These are phyloP conservation scores for Vanessa atalanta DNA, from an alignment of 1,140 invertebrate species.

Conservation along the genomic window DNA sequence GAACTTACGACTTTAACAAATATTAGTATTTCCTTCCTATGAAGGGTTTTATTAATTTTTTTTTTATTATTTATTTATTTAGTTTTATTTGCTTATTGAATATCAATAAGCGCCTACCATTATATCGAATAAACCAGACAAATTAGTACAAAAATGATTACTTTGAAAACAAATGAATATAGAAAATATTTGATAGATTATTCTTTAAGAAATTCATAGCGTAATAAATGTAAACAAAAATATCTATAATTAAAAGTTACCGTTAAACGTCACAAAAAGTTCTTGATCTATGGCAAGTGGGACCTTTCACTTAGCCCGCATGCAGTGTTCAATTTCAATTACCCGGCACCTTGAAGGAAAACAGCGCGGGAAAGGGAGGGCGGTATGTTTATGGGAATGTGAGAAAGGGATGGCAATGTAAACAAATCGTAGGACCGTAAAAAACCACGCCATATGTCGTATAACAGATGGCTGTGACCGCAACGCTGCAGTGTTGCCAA, in stretches of 20 bases:
- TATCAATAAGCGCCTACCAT: no score
- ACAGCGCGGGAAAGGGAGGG: conserved; percentile 49
- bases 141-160: no score
- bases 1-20: no score
- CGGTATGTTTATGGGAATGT: conserved; percentile 10
- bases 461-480: conserved; percentile 69
- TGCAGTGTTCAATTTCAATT: conserved; percentile 76
- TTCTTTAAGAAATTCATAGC: not conserved
- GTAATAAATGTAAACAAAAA: conserved; percentile 2
- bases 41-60: no score
- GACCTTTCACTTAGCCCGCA: conserved; percentile 74
- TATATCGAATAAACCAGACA: no score
- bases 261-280: conserved; percentile 31
- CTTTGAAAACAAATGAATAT: no score
- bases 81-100: no score
- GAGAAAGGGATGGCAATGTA: conserved; percentile 50
- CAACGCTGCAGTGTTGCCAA: conserved; percentile 41
- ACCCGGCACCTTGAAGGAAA: conserved; percentile 71
- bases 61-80: no score
- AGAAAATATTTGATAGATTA: no score
- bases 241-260: conserved; percentile 3
- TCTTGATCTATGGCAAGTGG: conserved; percentile 55
- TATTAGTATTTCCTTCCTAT: no score
- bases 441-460: conserved; percentile 69
- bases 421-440: conserved; percentile 74